Evolutionary conservation across 2,888 invertebrate genomes (phyloP), one percentile per base, ranked within the genome.

Genomic region (Xanthia togata): DNA sequence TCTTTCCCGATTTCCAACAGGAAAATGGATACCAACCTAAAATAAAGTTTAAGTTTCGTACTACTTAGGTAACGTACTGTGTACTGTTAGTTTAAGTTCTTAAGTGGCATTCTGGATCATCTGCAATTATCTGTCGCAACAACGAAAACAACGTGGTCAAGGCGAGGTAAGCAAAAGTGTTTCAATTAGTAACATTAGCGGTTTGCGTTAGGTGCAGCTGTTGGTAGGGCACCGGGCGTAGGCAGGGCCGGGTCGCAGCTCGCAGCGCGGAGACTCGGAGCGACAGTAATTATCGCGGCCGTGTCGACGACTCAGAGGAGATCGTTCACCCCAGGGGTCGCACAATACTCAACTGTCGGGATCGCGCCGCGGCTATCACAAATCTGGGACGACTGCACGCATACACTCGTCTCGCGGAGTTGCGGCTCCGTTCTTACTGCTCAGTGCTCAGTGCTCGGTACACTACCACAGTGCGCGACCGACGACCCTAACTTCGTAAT

Each of bases 321-420:
- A 96, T 91, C 96, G 93, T 96, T 96, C 95, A 96, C 96, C 96
- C 96, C 96, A 93, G 92, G 94, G 95, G 94, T 93, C 95, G 93
- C 85, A 92, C 93, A 93, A 93, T 93, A 95, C 93, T 93, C 95
- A 94, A 93, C 93, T 93, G 93, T 93, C 92, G 90, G 93, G 92
- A 93, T 92, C 90, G 90, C 90, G 87, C 89, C 90, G 87, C 86
- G 86, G 90, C 93, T 92, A 93, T 94, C 94, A 93, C 92, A 92
- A 93, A 94, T 94, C 93, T 93, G 92, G 93, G 91, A 92, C 92
- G 88, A 87, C 59, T 88, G 84, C 84, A 89, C 86, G 82, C 84
- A 85, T 86, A 78, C 86, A 79, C 87, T 83, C 82, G 88, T 86
- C 80, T 84, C 80, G 68, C 82, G 55, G 72, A 59, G 47, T 59